These are phyloP conservation scores for Autographa gamma DNA, from an alignment of 2,888 invertebrate species.

Conservation along the genomic window DNA sequence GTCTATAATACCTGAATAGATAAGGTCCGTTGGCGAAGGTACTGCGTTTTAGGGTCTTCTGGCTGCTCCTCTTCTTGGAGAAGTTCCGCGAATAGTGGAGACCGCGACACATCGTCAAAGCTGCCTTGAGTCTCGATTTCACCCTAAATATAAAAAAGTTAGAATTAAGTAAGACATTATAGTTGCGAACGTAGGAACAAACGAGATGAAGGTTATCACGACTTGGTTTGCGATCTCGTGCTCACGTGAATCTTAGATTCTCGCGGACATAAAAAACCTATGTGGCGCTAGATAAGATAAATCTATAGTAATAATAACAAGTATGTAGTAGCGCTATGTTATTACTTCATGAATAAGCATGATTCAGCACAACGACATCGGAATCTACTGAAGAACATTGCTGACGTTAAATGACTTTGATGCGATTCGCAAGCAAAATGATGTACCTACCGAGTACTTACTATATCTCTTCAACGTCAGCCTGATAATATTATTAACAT, in stretches of 20 bases:
- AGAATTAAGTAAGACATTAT: background rate
- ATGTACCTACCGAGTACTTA: no score
- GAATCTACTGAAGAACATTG: background rate
- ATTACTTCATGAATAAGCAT: conserved; percentile 29
- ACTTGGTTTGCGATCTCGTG: background rate
- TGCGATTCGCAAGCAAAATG: background rate
- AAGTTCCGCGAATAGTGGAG: conserved; percentile 83
- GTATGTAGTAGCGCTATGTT: conserved; percentile 6
- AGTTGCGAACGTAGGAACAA: background rate
- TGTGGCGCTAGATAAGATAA: conserved; percentile 1
- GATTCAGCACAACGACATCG: conserved; percentile 24
- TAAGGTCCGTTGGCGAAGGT: conserved; percentile 74
- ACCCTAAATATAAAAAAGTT: conserved; percentile 80
- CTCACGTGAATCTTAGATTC: background rate
- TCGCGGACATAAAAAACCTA: background rate
- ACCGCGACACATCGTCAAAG: conserved; percentile 88
- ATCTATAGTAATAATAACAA: background rate
- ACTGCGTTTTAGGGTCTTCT: conserved; percentile 57
- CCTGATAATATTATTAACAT: no score
- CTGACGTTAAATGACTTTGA: background rate
- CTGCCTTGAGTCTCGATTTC: conserved; percentile 89
- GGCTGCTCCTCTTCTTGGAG: conserved; percentile 81
- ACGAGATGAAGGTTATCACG: background rate
- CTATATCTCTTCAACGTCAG: no score
- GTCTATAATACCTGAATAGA: conserved; percentile 76